These are phyloP conservation scores for Hemibagrus wyckioides DNA, from an alignment of 2,113 vertebrate species.

Conservation along the genomic window DNA sequence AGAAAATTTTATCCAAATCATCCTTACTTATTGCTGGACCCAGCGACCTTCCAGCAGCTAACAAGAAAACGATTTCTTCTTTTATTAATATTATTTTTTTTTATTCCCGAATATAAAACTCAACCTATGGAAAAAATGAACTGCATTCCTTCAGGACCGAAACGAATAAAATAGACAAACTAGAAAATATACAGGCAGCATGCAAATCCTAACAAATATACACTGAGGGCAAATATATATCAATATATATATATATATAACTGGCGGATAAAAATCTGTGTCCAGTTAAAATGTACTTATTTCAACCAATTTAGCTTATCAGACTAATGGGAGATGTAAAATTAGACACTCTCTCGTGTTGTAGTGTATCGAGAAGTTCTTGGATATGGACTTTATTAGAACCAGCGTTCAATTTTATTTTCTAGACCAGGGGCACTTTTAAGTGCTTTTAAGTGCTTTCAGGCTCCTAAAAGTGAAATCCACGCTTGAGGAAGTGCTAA, in stretches of 20 bases:
- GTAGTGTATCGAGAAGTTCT: slow-evolving; percentile 50
- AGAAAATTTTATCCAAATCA: not conserved
- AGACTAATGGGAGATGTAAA: slow-evolving; percentile 59
- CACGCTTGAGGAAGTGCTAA: slow-evolving; percentile 66
- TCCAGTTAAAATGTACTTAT: not conserved
- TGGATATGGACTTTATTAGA: slow-evolving; percentile 39
- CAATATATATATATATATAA: slow-evolving; percentile 35
- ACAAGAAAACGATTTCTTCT: not conserved
- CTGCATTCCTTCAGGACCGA: not conserved
- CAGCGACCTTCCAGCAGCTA: not conserved
- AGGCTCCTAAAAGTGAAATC: slow-evolving; percentile 55
- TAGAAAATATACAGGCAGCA: slow-evolving; percentile 72
- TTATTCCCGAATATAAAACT: not conserved
- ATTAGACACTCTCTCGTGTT: slow-evolving; percentile 54
- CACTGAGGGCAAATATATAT: slow-evolving; percentile 64
- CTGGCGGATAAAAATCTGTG: slow-evolving; percentile 20
- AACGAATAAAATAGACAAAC: slow-evolving; percentile 63
- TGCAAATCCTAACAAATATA: slow-evolving; percentile 74
- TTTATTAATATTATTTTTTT: too few relatives aligned
- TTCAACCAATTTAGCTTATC: slow-evolving; percentile 69
- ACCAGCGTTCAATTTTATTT: not conserved
- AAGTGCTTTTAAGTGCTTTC: slow-evolving; percentile 61
- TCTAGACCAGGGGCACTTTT: slow-evolving; percentile 36
- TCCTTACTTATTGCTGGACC: not conserved
- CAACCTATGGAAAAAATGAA: slow-evolving; percentile 53